phyloP scores from a whole-genome alignment of 1,140 invertebrate species.

The Manduca sexta region DNA sequence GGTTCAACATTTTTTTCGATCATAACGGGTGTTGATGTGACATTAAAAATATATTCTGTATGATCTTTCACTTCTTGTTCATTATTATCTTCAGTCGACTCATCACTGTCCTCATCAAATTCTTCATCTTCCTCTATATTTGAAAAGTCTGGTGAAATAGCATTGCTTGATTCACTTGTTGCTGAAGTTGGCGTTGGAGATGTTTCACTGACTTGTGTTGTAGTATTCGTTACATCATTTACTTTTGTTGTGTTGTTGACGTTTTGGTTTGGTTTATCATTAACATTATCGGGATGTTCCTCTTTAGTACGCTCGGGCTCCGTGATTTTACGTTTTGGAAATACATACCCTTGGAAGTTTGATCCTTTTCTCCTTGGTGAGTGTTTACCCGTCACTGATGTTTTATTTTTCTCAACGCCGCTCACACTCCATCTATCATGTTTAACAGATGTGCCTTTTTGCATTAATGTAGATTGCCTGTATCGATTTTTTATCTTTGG shows the following conservation, averaged over 20 bases:
- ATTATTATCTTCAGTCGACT: constrained; percentile 9
- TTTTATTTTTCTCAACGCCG: constrained; percentile 33
- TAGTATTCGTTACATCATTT: background rate
- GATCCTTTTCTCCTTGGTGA: constrained; percentile 49
- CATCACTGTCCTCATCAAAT: constrained; percentile 15
- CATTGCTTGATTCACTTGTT: too few species aligned
- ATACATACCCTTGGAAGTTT: constrained; percentile 56
- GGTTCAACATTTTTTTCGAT: constrained; percentile 27
- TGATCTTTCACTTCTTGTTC: constrained; percentile 36
- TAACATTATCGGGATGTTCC: constrained; percentile 22
- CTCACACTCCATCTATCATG: constrained; percentile 52
- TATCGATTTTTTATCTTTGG: constrained; percentile 52
- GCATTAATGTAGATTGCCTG: constrained; percentile 52
- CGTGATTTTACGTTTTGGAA: constrained; percentile 23
- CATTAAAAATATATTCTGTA: constrained; percentile 48
- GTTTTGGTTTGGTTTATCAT: background rate
- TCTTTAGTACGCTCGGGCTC: constrained; percentile 23
- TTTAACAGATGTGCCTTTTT: constrained; percentile 59
- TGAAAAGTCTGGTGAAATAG: constrained; percentile 3
- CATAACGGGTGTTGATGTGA: constrained; percentile 22
- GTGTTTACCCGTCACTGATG: constrained; percentile 15
- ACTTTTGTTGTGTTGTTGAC: background rate
- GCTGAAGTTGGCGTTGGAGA: constrained; percentile 4
- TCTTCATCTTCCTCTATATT: constrained; percentile 17
- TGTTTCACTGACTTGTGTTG: background rate